Percentiles rank a stretch among this genome's conserved stretches.
phyloP scores from a whole-genome alignment of 2,113 vertebrate species.

The Vanacampus margaritifer region DNA sequence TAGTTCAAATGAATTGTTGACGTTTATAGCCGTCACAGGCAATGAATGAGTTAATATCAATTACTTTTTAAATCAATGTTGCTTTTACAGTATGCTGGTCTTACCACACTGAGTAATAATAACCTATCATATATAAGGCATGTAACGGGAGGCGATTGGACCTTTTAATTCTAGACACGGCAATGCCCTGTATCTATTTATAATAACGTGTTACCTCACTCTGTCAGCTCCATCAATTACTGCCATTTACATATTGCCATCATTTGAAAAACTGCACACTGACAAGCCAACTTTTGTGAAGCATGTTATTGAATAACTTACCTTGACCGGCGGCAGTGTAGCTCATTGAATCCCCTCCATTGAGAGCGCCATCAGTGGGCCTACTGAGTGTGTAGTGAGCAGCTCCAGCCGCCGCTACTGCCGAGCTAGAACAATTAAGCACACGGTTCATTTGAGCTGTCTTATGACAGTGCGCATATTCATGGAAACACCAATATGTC shows the following conservation, averaged over 20 bases:
- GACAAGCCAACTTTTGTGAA: neutral
- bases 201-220: slow-evolving; percentile 28
- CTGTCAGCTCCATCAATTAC: slow-evolving; percentile 14
- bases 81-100: neutral
- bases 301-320: slow-evolving; percentile 28
- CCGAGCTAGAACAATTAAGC: slow-evolving; percentile 57
- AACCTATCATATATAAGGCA: neutral
- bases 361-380: slow-evolving; percentile 64
- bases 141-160: neutral
- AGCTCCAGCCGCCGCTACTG: slow-evolving; percentile 51
- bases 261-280: slow-evolving; percentile 4
- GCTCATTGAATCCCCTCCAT: slow-evolving; percentile 52
- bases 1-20: too few relatives aligned
- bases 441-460: slow-evolving; percentile 66
- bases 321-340: slow-evolving; percentile 70
- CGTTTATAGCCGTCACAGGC: too few relatives aligned
- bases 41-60: neutral
- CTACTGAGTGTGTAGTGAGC: slow-evolving; percentile 55
- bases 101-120: neutral
- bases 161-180: neutral
- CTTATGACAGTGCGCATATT: slow-evolving; percentile 70
- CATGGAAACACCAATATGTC: slow-evolving; percentile 48
- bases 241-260: slow-evolving; percentile 15
- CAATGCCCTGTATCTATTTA: slow-evolving; percentile 17
- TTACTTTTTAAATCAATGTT: neutral